Percentiles rank a stretch among this genome's conserved stretches.
Evolutionary conservation across 1,140 invertebrate species (phyloP).

Genomic region (Propsilocerus akamusi): DNA sequence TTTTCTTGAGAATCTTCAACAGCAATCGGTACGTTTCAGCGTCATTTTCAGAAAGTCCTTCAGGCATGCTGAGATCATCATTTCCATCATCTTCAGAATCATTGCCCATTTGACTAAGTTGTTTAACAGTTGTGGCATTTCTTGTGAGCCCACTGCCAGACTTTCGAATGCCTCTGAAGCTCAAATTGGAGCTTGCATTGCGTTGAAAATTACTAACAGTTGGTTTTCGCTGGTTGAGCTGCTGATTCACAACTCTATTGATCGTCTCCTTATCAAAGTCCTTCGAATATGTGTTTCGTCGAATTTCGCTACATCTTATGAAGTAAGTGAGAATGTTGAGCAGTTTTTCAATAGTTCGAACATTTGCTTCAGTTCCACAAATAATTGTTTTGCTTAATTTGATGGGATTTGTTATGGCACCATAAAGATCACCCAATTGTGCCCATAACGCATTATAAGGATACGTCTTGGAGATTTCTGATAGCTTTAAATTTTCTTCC

Average conservation of each 20-base stretch:
- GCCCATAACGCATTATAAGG: constrained; percentile 71
- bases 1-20: constrained; percentile 11
- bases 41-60: too few relatives aligned
- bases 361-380: constrained; percentile 43
- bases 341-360: constrained; percentile 40
- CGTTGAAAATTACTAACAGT: neutral
- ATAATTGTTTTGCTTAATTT: constrained; percentile 61
- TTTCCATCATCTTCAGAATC: neutral
- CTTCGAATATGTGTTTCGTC: constrained; percentile 22
- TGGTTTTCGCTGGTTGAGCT: neutral
- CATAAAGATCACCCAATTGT: constrained; percentile 66
- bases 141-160: neutral
- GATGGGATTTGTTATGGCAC: constrained; percentile 56
- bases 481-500: constrained; percentile 18
- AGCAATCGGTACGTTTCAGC: neutral
- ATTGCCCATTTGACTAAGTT: neutral
- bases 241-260: constrained; percentile 3
- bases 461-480: constrained; percentile 21
- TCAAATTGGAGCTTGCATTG: neutral
- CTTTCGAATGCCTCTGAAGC: neutral
- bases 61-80: neutral
- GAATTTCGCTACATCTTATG: constrained; percentile 53
- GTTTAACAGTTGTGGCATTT: neutral
- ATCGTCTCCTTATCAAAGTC: constrained; percentile 19
- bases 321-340: constrained; percentile 64